phyloP scores from a whole-genome alignment of 2,113 vertebrate species.

The Corythornis vintsioides region DNA sequence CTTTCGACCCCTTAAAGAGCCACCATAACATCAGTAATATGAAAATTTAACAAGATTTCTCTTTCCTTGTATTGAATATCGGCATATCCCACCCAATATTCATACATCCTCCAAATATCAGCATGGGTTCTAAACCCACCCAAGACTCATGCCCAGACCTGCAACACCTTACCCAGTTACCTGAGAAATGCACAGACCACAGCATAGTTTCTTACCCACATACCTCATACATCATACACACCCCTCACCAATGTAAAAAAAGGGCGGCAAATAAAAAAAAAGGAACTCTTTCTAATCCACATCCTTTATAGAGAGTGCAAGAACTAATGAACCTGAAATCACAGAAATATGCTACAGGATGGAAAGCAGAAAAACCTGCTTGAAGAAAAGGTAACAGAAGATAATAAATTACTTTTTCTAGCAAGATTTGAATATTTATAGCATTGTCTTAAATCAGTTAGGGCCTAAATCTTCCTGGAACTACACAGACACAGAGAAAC shows the following conservation, averaged over 20 bases:
- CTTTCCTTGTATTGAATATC: background rate
- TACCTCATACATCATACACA: background rate
- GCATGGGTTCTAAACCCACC: background rate
- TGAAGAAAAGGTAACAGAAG: background rate
- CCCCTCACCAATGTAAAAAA: background rate
- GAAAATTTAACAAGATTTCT: background rate
- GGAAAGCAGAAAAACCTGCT: background rate
- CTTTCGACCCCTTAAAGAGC: background rate
- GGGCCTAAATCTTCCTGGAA: background rate
- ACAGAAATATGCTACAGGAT: background rate
- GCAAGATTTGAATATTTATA: background rate
- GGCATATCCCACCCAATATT: background rate
- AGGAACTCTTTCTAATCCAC: background rate
- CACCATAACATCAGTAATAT: background rate
- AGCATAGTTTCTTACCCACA: background rate
- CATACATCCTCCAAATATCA: background rate
- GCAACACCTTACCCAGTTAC: background rate
- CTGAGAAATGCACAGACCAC: background rate
- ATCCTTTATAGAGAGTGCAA: background rate
- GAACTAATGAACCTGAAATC: background rate
- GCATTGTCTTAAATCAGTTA: background rate
- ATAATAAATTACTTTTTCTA: background rate
- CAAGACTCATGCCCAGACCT: background rate
- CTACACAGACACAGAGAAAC: background rate
- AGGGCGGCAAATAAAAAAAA: background rate